phyloP scores from a whole-genome alignment of 1,140 invertebrate species.

The Drosophila teissieri region DNA sequence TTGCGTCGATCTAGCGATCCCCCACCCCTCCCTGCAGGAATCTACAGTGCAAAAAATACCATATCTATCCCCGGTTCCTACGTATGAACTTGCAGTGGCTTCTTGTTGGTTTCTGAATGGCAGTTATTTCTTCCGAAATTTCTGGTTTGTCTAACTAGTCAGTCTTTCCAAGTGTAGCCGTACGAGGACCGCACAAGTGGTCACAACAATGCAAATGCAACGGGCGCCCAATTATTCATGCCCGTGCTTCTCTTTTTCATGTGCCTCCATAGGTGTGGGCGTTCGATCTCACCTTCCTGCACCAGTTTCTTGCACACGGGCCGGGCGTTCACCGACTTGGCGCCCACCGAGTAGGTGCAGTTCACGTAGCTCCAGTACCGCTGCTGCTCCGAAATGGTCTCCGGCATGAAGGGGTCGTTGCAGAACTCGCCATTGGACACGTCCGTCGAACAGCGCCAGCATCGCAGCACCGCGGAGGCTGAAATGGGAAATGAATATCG shows the following conservation, averaged over 20 bases:
- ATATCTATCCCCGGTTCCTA: too few relatives aligned
- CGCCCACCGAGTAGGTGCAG: constrained; percentile 76
- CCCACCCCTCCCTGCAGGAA: not conserved
- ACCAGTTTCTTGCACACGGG: constrained; percentile 84
- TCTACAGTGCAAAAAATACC: not conserved
- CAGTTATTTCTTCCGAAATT: not conserved
- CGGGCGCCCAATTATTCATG: constrained; percentile 39
- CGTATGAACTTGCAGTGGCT: not conserved
- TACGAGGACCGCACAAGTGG: constrained; percentile 38
- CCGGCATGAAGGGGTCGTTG: constrained; percentile 82
- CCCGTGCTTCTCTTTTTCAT: constrained; percentile 19
- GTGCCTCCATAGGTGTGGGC: not conserved
- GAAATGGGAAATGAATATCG: constrained; percentile 7
- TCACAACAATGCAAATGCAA: constrained; percentile 45
- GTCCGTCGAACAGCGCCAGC: constrained; percentile 84
- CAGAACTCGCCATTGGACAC: constrained; percentile 84
- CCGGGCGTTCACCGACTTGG: constrained; percentile 77
- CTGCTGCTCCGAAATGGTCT: constrained; percentile 81
- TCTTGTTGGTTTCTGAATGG: too few relatives aligned
- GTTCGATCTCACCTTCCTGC: constrained; percentile 79
- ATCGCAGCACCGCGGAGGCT: constrained; percentile 75
- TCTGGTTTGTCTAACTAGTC: too few relatives aligned
- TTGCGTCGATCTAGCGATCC: constrained; percentile 26
- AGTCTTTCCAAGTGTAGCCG: constrained; percentile 4
- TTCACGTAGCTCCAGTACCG: constrained; percentile 84